Base-by-base conservation (phyloP, 2,113 vertebrate species). In the Micromys minutus region DNA sequence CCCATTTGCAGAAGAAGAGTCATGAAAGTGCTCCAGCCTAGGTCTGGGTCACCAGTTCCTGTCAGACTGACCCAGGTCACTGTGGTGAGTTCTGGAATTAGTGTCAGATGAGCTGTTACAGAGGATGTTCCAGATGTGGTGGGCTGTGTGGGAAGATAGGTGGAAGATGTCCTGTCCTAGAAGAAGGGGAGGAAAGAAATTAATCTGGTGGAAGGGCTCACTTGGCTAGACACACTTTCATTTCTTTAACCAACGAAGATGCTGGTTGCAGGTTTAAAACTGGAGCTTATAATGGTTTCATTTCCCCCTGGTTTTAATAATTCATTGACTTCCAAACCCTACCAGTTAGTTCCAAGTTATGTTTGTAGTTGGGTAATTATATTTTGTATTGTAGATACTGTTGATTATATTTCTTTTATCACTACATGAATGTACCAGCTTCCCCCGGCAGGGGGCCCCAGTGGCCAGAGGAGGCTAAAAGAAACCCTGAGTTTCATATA, bases 21-120 rank as follows among this genome's bases (percentile, higher is more conserved):
- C 36, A 21, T 39, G 42, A 65, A 76, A 90, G 80, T 19, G 17
- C 72, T 69, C 55, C 55, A 94, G 47, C 17, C 31, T 4, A 13
- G n/a, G 81, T 24, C 92, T 94, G 69, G 87, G 87, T 96, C 84
- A 96, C 67, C 85, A 92, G 71, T 93, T 85, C 13, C 36, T 74
- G 87, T 93, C 80, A 94, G 72, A 13, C 80, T 72, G 86, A 96
- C 95, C 96, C n/a, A 34, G 96, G 97, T 97, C 93, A 65, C 7
- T 0, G 93, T 93, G 90, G 90, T 95, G 52, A 36, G 85, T 71
- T 96, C 75, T 61, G 45, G 81, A 13, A 85, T 69, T 17, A 7
- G 42, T 19, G 6, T 89, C 90, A 59, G 57, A 72, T 59, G 61
- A 91, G 87, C 69, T 81, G 79, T 29, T 75, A n/a, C 34, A 59